Conservation (phyloP, 35 echinoderm and acorn worm genomes). For the Holothuria glaberrima region DNA sequence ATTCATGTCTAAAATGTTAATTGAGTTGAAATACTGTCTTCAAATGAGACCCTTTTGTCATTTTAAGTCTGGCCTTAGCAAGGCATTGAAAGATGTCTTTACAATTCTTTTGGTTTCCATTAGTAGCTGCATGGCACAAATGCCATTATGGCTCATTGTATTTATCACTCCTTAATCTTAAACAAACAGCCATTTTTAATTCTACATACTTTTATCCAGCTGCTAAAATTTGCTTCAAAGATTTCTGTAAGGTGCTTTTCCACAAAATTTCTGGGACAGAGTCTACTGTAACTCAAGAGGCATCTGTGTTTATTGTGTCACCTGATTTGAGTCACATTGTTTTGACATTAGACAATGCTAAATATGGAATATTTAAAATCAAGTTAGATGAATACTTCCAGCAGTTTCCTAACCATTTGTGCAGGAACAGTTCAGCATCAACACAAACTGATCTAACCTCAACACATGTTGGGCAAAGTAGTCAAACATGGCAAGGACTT, state of each 20-base stretch:
- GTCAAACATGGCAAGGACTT: constrained; percentile 33
- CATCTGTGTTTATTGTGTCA: constrained; percentile 47
- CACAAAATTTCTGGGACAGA: constrained; percentile 22
- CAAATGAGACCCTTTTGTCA: no score
- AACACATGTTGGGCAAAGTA: background rate
- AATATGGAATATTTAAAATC: constrained; percentile 68
- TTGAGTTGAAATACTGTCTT: no score
- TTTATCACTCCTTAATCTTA: background rate
- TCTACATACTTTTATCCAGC: constrained; percentile 29
- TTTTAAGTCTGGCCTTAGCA: no score
- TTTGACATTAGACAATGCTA: constrained; percentile 52
- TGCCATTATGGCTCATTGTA: no score
- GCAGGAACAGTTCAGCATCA: background rate
- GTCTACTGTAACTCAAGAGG: background rate
- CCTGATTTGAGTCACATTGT: constrained; percentile 62
- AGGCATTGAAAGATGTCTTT: no score
- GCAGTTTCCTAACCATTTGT: constrained; percentile 62
- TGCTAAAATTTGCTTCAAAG: constrained; percentile 42
- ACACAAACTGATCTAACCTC: background rate
- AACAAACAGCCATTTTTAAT: constrained; percentile 67
- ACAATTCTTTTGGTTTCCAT: no score
- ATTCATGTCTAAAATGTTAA: no score
- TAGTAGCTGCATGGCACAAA: no score
- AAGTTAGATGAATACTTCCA: constrained; percentile 78
- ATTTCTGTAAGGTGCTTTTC: constrained; percentile 61